Evolutionary conservation across 2,797 vertebrate species (phyloP).

Genomic region (Notolabrus celidotus): DNA sequence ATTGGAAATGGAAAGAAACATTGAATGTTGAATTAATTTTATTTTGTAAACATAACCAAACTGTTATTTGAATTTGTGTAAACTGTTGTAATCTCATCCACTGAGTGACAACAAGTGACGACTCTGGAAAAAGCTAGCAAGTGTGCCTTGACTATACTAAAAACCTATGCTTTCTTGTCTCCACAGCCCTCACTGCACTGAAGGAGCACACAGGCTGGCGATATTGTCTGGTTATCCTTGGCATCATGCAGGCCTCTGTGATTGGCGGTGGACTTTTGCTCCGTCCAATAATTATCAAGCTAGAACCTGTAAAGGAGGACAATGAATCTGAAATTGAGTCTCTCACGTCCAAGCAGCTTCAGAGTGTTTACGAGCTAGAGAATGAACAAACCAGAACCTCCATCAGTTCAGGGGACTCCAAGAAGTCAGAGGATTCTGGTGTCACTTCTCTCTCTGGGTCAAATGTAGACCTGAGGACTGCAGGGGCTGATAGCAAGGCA

Average conservation of each 20-base stretch:
- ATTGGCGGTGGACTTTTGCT: conserved; percentile 89
- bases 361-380: conserved; percentile 89
- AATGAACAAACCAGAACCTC: conserved; percentile 92
- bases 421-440: conserved; percentile 91
- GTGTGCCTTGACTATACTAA: background rate
- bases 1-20: too few relatives aligned
- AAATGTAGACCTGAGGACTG: conserved; percentile 77
- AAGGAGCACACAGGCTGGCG: conserved; percentile 92
- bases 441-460: conserved; percentile 90
- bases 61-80: too few relatives aligned
- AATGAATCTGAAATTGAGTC: conserved; percentile 42
- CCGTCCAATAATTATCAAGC: conserved; percentile 87
- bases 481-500: conserved; percentile 24
- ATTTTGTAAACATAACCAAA: too few relatives aligned
- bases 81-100: too few relatives aligned
- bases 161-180: background rate
- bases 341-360: conserved; percentile 66
- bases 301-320: conserved; percentile 27
- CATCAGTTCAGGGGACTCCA: conserved; percentile 74
- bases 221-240: conserved; percentile 88
- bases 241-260: conserved; percentile 89
- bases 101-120: too few relatives aligned
- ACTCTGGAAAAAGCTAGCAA: background rate
- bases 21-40: too few relatives aligned
- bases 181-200: conserved; percentile 88